phyloP scores from a whole-genome alignment of 2,888 invertebrate species.

The Drosophila yooni region DNA sequence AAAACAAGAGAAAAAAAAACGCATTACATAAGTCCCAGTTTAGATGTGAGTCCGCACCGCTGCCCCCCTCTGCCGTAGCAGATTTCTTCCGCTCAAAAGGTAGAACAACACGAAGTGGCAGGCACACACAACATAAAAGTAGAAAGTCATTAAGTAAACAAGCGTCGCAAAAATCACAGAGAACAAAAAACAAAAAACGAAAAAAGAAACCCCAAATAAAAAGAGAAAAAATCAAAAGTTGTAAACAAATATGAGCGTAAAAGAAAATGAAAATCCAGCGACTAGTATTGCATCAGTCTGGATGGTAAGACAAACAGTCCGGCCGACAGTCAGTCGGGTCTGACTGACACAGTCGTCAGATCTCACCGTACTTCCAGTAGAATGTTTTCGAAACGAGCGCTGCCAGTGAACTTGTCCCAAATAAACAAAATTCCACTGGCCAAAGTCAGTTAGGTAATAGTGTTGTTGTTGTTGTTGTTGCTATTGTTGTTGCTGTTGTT shows the following conservation, averaged over 20 bases:
- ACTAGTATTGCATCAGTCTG: constrained; percentile 37
- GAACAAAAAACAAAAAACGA: constrained; percentile 17
- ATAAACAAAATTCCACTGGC: constrained; percentile 79
- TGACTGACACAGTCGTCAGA: constrained; percentile 13
- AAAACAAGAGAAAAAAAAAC: constrained; percentile 5
- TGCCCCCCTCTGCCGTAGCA: not conserved
- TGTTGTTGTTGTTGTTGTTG: constrained; percentile 25
- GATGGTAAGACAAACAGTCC: constrained; percentile 15
- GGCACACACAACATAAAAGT: constrained; percentile 45
- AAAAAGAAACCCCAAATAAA: constrained; percentile 45
- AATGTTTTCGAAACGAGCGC: constrained; percentile 37
- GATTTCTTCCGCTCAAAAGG: constrained; percentile 39
- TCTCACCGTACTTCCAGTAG: constrained; percentile 37
- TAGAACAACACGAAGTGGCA: constrained; percentile 19
- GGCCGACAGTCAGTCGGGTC: constrained; percentile 5
- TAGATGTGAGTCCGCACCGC: not conserved
- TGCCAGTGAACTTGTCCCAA: constrained; percentile 81
- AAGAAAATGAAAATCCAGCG: constrained; percentile 74
- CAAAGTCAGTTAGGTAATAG: constrained; percentile 60
- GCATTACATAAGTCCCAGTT: constrained; percentile 41
- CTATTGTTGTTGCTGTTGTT: not conserved
- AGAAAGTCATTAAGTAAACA: constrained; percentile 76
- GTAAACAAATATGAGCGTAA: constrained; percentile 82
- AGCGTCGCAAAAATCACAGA: constrained; percentile 51
- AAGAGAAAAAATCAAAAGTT: constrained; percentile 73